These are phyloP conservation scores for Latrodectus geometricus DNA, from an alignment of 1,140 invertebrate genomes.

Conservation along the genomic window DNA sequence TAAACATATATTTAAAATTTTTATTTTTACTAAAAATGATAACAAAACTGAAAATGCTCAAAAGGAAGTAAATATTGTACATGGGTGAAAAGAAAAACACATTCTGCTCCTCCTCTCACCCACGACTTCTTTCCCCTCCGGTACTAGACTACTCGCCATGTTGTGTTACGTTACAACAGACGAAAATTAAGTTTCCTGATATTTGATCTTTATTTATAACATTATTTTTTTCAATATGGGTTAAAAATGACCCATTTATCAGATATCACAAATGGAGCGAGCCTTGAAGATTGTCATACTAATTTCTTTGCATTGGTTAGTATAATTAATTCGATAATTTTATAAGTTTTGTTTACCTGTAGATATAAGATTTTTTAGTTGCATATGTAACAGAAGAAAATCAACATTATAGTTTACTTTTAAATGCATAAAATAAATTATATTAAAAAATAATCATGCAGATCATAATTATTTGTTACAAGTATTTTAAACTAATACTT, in stretches of 20 bases:
- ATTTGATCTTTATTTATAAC: constrained; percentile 19
- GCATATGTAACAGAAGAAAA: not conserved
- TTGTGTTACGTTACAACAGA: constrained; percentile 54
- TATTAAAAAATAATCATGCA: too few relatives aligned
- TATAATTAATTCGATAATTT: constrained; percentile 65
- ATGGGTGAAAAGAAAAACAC: not conserved
- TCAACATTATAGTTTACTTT: too few relatives aligned
- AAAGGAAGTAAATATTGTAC: not conserved
- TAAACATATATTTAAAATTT: too few relatives aligned
- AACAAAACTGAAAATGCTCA: not conserved
- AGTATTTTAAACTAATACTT: too few relatives aligned
- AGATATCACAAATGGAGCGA: constrained; percentile 92
- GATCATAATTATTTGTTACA: too few relatives aligned
- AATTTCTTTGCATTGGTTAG: constrained; percentile 99
- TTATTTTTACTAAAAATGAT: too few relatives aligned
- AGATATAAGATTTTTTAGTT: not conserved
- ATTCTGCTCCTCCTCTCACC: constrained; percentile 21
- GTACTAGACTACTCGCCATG: constrained; percentile 53
- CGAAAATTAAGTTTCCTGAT: constrained; percentile 40
- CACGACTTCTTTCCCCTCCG: constrained; percentile 7
- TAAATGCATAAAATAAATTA: too few relatives aligned
- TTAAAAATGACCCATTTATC: constrained; percentile 51
- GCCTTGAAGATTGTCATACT: constrained; percentile 99
- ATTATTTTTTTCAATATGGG: constrained; percentile 43
- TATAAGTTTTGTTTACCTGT: not conserved